Conservation (phyloP, 1,140 invertebrate genomes). For the Bombus sibiricus region DNA sequence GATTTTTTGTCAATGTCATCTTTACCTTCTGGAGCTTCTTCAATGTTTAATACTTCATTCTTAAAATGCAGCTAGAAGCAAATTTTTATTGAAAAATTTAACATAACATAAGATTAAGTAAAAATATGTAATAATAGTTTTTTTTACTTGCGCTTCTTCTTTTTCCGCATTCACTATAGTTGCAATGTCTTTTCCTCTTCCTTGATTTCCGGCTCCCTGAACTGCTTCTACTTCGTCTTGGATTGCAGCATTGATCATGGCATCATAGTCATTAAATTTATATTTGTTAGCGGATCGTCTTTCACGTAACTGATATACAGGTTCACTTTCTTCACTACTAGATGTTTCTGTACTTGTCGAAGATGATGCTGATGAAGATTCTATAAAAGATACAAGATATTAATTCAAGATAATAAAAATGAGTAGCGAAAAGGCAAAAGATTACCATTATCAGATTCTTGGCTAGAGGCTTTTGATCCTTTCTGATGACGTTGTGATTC, state of each 20-base stretch:
- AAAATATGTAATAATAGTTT: slow-evolving; percentile 52
- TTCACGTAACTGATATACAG: slow-evolving; percentile 91
- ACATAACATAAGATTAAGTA: not conserved
- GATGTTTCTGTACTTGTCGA: slow-evolving; percentile 80
- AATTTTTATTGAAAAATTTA: slow-evolving; percentile 22
- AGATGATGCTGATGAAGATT: slow-evolving; percentile 72
- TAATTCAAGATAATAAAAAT: not conserved
- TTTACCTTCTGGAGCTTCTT: slow-evolving; percentile 65
- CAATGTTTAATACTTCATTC: slow-evolving; percentile 69
- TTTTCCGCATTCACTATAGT: slow-evolving; percentile 93
- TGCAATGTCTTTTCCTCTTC: slow-evolving; percentile 94
- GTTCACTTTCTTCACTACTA: slow-evolving; percentile 86
- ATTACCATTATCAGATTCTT: slow-evolving; percentile 71
- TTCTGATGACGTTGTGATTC: slow-evolving; percentile 65
- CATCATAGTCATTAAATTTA: slow-evolving; percentile 95
- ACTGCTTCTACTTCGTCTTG: slow-evolving; percentile 90
- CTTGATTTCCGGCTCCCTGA: slow-evolving; percentile 89
- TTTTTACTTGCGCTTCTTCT: slow-evolving; percentile 84
- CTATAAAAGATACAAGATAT: slow-evolving; percentile 45
- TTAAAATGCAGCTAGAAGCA: slow-evolving; percentile 49
- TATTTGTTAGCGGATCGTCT: slow-evolving; percentile 91
- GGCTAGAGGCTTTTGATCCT: slow-evolving; percentile 74
- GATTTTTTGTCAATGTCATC: slow-evolving; percentile 72
- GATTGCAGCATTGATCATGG: slow-evolving; percentile 96
- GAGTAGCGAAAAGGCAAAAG: slow-evolving; percentile 13